Evolutionary conservation across 2,113 vertebrate genomes (phyloP).

Genomic region (Craseonycteris thonglongyai): DNA sequence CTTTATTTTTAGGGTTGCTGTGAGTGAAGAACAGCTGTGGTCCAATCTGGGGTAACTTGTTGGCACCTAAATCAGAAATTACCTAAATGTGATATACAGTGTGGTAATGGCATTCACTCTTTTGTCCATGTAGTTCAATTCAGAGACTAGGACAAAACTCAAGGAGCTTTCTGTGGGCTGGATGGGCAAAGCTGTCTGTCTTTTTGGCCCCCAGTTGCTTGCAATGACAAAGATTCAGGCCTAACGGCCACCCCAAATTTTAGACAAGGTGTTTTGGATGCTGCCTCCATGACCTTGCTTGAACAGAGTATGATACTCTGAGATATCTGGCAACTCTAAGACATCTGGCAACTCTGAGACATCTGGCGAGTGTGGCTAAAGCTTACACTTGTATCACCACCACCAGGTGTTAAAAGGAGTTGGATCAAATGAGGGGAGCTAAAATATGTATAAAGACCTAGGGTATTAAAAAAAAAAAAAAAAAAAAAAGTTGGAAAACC

Average conservation of each 20-base stretch:
- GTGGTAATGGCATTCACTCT: background rate
- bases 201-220: too few relatives aligned
- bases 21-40: background rate
- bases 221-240: background rate
- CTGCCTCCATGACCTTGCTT: background rate
- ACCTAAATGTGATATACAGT: background rate
- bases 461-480: background rate
- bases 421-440: background rate
- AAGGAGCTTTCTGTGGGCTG: background rate
- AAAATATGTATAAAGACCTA: background rate
- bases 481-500: too few relatives aligned
- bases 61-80: background rate
- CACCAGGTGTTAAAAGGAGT: background rate
- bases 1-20: background rate
- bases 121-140: background rate
- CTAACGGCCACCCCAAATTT: background rate
- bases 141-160: background rate
- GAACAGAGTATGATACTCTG: too few relatives aligned
- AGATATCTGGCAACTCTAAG: too few relatives aligned
- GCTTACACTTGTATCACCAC: too few relatives aligned
- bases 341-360: too few relatives aligned
- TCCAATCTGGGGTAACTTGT: background rate
- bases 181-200: background rate
- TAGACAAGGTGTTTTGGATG: too few relatives aligned
- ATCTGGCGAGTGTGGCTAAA: background rate